Conservation (phyloP, 2,888 invertebrate species). For the Neoaliturus tenellus region DNA sequence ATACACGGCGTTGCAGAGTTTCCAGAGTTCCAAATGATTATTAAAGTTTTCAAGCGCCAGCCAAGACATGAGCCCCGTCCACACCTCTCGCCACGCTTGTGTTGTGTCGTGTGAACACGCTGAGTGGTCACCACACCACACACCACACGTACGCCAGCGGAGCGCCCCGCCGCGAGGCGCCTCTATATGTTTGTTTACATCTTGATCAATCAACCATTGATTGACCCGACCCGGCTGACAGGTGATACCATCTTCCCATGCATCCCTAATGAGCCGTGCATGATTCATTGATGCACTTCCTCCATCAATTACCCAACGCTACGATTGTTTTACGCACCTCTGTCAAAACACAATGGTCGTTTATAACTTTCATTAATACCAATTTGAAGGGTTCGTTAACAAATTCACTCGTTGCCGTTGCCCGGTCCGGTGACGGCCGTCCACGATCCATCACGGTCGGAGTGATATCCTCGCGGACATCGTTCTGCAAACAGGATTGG, state of each 20-base stretch:
- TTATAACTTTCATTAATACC: conserved; percentile 53
- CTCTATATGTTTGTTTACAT: conserved; percentile 55
- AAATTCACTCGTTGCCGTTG: background rate
- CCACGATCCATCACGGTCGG: background rate
- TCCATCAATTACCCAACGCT: conserved; percentile 19
- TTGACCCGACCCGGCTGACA: conserved; percentile 53
- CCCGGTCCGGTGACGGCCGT: background rate
- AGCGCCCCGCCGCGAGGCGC: conserved; percentile 41
- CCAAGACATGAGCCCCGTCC: background rate
- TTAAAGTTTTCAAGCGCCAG: no score
- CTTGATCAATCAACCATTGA: conserved; percentile 55
- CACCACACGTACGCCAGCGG: background rate
- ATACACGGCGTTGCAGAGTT: no score
- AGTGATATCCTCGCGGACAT: background rate
- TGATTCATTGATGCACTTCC: conserved; percentile 37
- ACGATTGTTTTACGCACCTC: conserved; percentile 46
- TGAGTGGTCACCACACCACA: conserved; percentile 1
- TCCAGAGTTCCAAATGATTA: no score
- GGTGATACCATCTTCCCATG: conserved; percentile 55
- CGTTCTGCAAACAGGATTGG: background rate
- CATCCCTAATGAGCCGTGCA: conserved; percentile 52
- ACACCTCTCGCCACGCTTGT: background rate
- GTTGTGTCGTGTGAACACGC: conserved; percentile 18
- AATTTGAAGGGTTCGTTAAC: conserved; percentile 46
- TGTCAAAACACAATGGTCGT: conserved; percentile 44